phyloP scores from a whole-genome alignment of 2,888 invertebrate species.

The Eurois occulta region DNA sequence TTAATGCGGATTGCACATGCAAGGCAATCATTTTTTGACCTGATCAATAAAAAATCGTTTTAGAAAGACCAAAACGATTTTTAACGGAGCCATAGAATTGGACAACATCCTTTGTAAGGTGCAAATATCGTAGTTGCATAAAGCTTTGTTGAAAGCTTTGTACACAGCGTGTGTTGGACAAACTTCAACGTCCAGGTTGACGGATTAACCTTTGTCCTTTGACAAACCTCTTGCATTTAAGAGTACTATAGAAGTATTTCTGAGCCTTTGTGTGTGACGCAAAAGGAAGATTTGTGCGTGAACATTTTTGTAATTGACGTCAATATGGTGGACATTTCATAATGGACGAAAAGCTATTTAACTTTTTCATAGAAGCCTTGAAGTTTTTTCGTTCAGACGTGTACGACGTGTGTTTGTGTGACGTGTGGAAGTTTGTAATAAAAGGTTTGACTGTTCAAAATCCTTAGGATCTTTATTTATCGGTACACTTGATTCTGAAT shows the following conservation, averaged over 20 bases:
- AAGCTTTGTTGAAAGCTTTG: slow-evolving; percentile 5
- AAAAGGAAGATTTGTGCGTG: neutral
- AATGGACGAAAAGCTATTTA: neutral
- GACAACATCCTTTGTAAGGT: neutral
- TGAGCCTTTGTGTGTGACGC: neutral
- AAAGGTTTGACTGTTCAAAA: neutral
- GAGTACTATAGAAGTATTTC: slow-evolving; percentile 32
- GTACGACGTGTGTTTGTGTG: too few species aligned
- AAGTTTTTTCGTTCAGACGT: neutral
- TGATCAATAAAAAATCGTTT: too few species aligned
- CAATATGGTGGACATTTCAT: neutral
- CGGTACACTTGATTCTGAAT: neutral
- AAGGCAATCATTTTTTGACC: neutral
- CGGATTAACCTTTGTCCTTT: slow-evolving; percentile 42
- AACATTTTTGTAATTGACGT: neutral
- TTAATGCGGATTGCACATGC: neutral
- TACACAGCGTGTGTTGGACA: slow-evolving; percentile 17
- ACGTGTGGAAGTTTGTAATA: too few species aligned
- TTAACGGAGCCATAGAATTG: neutral
- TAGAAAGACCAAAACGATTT: neutral
- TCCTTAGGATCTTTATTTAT: neutral
- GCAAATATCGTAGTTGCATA: slow-evolving; percentile 10
- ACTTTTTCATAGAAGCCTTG: neutral
- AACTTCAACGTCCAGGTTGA: slow-evolving; percentile 27
- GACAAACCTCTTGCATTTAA: slow-evolving; percentile 34